Evolutionary conservation across 2,888 invertebrate genomes (phyloP), one percentile per base, ranked within the genome.

Genomic region (Acronicta alni): DNA sequence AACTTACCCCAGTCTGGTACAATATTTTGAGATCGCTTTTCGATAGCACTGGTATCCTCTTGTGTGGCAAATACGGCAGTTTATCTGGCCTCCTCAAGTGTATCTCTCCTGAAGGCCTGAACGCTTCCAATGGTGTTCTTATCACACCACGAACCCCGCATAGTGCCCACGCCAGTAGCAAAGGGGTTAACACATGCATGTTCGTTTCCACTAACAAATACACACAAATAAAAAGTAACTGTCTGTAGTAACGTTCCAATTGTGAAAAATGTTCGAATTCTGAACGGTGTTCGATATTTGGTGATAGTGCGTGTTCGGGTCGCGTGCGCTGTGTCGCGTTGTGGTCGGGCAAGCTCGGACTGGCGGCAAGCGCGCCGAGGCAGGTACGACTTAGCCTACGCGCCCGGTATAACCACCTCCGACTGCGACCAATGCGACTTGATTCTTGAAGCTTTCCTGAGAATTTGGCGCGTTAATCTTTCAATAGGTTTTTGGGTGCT

Each of bases 1-100:
- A 72, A 95, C 96, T 96, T 89, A 97, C 97, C 95, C 97, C 97
- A 62, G 95, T 95, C 91, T 96, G 97, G 87, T 97, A 97, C 63
- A 97, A 94, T 74, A 97, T 95, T 87, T 96, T 95, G 57, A 96
- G 93, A 64, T 94, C 90, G 72, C 89, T 90, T 80, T 92, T 94
- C 72, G 94, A 91, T 74, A 93, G 90, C 75, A 89, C 73, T 82
- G 90, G 88, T 81, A 94, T 91, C 85, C 93, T 94, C 86, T 95
- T 94, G 83, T 95, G 92, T 54, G 91, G 92, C 67, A 90, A 75
- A 44, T 90, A 78, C 18, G 90, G 91, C 67, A 94, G 83, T 71
- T 89, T 92, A 77, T 94, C 94, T 63, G 93, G 92, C 79, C 95
- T 88, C 80, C 94, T 88, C 63, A 95, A 85, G 76, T 95, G 91